A percentile compares a stretch with the other conserved stretches of the same genome.
phyloP scores from a whole-genome alignment of 2,888 invertebrate species.

The Aromia moschata region DNA sequence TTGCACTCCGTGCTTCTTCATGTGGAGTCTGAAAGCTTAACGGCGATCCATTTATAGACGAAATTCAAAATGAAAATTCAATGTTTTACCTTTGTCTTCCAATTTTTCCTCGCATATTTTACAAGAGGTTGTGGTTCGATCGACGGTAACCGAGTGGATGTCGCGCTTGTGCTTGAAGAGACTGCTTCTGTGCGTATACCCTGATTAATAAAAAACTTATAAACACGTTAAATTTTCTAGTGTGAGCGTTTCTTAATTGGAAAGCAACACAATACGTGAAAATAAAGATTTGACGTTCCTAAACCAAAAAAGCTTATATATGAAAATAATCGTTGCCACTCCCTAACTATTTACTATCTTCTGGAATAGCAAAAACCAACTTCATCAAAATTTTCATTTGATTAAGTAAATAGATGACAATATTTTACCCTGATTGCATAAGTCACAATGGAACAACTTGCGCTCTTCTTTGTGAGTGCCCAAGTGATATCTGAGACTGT shows the following conservation, averaged over 20 bases:
- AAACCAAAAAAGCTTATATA: no score
- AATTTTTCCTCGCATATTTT: neutral
- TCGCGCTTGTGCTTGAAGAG: conserved; percentile 13
- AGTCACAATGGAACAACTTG: conserved; percentile 11
- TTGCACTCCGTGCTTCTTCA: conserved; percentile 12
- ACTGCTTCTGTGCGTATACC: conserved; percentile 11
- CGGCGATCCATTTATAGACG: no score
- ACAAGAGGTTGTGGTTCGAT: neutral
- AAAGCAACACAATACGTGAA: no score
- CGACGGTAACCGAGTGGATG: neutral
- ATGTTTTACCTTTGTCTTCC: conserved; percentile 2
- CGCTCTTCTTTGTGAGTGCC: conserved; percentile 8
- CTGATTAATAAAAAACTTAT: no score
- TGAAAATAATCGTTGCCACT: no score
- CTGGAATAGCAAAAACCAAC: no score
- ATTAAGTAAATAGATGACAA: no score
- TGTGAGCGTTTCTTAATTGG: no score
- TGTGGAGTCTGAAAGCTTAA: conserved; percentile 1
- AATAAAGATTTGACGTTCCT: no score
- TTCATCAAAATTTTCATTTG: no score
- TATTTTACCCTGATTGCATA: conserved; percentile 18
- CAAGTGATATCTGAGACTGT: conserved; percentile 14
- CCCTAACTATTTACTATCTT: no score
- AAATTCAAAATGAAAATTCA: neutral
- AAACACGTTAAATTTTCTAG: no score